phyloP scores from a whole-genome alignment of 2,113 vertebrate species.

The Cettia cetti region DNA sequence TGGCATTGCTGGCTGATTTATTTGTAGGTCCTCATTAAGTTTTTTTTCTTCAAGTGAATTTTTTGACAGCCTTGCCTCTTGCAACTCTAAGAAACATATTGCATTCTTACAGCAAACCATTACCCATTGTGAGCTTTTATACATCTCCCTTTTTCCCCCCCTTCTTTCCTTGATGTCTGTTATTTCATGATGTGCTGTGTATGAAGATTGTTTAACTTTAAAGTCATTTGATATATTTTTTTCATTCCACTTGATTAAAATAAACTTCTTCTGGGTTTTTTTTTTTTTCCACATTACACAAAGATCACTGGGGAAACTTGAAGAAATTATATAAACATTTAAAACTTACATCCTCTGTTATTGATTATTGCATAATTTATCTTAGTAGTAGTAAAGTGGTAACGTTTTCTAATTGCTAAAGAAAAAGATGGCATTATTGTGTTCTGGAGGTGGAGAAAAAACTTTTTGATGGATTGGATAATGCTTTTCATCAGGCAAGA shows the following conservation, averaged over 20 bases:
- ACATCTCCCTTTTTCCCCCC: accelerated
- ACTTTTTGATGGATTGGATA: not conserved
- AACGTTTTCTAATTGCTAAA: not conserved
- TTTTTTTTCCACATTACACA: not conserved
- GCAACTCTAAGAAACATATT: not conserved
- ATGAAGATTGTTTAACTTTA: not conserved
- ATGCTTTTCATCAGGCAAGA: not conserved
- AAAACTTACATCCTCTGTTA: not conserved
- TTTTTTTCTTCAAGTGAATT: not conserved
- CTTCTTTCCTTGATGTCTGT: not conserved
- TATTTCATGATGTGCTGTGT: not conserved
- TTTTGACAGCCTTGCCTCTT: not conserved
- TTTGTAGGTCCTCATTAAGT: not conserved
- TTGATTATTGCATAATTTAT: not conserved
- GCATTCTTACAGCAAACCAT: not conserved
- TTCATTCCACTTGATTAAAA: not conserved
- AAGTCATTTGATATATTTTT: not conserved
- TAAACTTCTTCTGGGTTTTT: not conserved
- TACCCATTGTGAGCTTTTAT: not conserved
- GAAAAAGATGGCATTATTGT: not conserved
- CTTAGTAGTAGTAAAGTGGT: not conserved
- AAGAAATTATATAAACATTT: not conserved
- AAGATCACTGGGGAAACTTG: not conserved
- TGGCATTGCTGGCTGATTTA: not conserved
- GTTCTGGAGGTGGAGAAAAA: not conserved